Base-by-base conservation (phyloP, 2,888 invertebrate genomes). In the Leucophenga maculata region DNA sequence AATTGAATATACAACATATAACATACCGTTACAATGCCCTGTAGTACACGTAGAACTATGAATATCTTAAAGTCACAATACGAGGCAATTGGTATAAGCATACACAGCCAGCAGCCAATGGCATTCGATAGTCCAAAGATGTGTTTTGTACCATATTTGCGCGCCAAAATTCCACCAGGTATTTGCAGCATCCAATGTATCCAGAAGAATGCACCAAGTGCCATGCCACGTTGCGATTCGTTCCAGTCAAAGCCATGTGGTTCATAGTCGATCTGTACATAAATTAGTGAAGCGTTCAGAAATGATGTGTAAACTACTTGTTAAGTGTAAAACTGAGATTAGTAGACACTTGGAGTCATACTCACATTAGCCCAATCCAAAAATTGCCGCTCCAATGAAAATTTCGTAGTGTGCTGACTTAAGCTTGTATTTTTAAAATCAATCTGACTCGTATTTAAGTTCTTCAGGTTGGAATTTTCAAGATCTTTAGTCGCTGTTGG, bases 131-230 rank as follows among this genome's bases (percentile, higher is more conserved):
- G 83, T 0, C 94, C 94, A 80, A 93, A 94, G 14, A 94, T 88
- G 46, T 91, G 82, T 85, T 94, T 94, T 0, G 94, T 93, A 0
- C 94, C 94, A 80, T 92, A 93, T 75, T 90, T 91, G 70, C 91
- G 90, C 0, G 93, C 92, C 65, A 94, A 80, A 69, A 93, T 87
- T 32, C 94, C 94, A 31, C 94, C 94, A 0, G 94, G 94, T 44
- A 94, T 88, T 87, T 94, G 94, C 0, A 92, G 91, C 0, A 92
- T 59, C 91, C 93, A 93, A 80, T 94, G 93, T 1, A 93, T 87
- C 92, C 93, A 94, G 85, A 93, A 94, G 83, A 93, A 94, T 0
- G 92, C 91, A 0, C 93, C 93, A 68, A 94, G 86, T 9, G 92
- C 89, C 52, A 91, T 78, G 11, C 92, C 92, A 84, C 93, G 93